phyloP scores from a whole-genome alignment of 2,113 vertebrate genomes.

The Nycticebus coucang region DNA sequence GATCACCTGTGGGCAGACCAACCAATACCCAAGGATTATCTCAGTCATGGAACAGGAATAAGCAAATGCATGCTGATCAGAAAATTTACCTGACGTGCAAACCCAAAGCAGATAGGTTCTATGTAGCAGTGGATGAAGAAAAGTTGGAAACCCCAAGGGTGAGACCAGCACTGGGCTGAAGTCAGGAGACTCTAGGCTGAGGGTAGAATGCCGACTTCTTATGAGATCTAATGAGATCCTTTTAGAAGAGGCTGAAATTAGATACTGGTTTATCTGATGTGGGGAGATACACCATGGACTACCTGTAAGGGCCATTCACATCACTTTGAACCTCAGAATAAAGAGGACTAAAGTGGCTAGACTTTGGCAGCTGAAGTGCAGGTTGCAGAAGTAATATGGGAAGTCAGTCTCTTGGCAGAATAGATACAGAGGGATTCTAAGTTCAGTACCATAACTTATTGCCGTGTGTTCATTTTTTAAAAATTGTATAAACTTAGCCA shows the following conservation, averaged over 20 bases:
- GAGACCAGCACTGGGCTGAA: not conserved
- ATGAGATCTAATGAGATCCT: not conserved
- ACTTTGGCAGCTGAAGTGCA: too few species aligned
- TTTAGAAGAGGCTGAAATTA: not conserved
- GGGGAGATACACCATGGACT: not conserved
- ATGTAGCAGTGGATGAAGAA: not conserved
- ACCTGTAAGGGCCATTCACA: not conserved
- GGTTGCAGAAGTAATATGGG: too few species aligned
- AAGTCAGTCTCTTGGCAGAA: too few species aligned
- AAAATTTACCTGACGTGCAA: constrained; percentile 33
- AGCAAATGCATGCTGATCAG: constrained; percentile 23
- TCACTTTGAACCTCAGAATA: not conserved
- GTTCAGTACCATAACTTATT: too few species aligned
- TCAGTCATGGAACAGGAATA: not conserved
- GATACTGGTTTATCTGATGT: not conserved
- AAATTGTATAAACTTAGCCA: too few species aligned
- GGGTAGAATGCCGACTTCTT: not conserved
- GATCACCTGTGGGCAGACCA: not conserved
- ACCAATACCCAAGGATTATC: not conserved
- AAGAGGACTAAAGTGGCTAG: not conserved
- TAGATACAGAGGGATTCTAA: too few species aligned
- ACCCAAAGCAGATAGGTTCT: not conserved
- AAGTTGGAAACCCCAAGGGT: not conserved
- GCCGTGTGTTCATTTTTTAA: too few species aligned
- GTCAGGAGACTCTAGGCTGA: not conserved